phyloP scores from a whole-genome alignment of 1,140 invertebrate species.

The Lordiphosa clarofinis region DNA sequence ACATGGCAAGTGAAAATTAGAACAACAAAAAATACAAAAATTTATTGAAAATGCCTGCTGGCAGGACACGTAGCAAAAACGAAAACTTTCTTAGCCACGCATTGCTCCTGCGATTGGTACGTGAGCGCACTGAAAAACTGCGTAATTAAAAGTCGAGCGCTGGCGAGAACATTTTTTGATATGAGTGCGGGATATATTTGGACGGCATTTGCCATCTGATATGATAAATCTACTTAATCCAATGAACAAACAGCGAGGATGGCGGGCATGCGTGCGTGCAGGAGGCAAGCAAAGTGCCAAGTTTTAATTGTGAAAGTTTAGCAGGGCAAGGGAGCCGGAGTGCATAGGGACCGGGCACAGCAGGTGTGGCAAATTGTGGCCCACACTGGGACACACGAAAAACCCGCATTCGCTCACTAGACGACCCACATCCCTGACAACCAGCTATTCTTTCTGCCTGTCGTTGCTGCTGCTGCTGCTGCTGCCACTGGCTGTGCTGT shows the following conservation, averaged over 20 bases:
- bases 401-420: constrained; percentile 30
- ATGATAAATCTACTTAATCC: constrained; percentile 77
- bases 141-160: constrained; percentile 65
- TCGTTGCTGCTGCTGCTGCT: too few species aligned
- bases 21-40: constrained; percentile 11
- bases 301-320: constrained; percentile 76
- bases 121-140: constrained; percentile 57
- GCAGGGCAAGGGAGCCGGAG: constrained; percentile 5
- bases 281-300: constrained; percentile 56
- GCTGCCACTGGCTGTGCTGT: constrained; percentile 46
- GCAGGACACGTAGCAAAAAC: constrained; percentile 57
- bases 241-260: constrained; percentile 63
- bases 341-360: constrained; percentile 30
- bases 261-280: constrained; percentile 51
- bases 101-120: constrained; percentile 41
- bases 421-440: neutral
- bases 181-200: constrained; percentile 43
- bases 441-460: constrained; percentile 7
- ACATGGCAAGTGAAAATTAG: constrained; percentile 14
- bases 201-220: constrained; percentile 54
- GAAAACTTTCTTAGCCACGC: constrained; percentile 51
- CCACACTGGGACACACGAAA: constrained; percentile 42
- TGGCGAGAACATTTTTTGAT: constrained; percentile 34
- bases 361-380: constrained; percentile 69
- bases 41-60: constrained; percentile 72